These are phyloP conservation scores for Diorhabda carinulata DNA, from an alignment of 1,140 invertebrate genomes.

Conservation along the genomic window DNA sequence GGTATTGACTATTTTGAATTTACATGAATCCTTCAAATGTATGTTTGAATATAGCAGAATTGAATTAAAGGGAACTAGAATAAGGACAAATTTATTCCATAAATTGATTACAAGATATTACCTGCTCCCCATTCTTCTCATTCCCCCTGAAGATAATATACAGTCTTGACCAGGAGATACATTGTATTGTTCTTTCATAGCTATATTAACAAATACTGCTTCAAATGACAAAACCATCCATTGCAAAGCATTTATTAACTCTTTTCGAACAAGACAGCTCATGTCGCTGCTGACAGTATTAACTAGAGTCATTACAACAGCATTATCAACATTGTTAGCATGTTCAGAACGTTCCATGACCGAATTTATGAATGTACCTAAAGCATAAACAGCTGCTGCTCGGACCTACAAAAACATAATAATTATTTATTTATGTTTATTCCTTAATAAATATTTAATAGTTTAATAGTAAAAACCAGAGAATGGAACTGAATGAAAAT, in stretches of 20 bases:
- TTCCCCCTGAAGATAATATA: constrained; percentile 21
- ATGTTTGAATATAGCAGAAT: no score
- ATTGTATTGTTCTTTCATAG: constrained; percentile 64
- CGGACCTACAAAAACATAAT: constrained; percentile 60
- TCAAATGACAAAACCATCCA: constrained; percentile 90
- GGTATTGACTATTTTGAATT: no score
- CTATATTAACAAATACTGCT: constrained; percentile 79
- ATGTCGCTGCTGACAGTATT: constrained; percentile 77
- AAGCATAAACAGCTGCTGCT: constrained; percentile 84
- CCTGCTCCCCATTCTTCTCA: constrained; percentile 34
- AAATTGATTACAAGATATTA: background rate
- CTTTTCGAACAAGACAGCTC: constrained; percentile 82
- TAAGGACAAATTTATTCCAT: no score
- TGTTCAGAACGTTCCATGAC: constrained; percentile 78
- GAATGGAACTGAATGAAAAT: no score
- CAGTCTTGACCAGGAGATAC: constrained; percentile 26
- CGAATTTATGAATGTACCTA: constrained; percentile 89
- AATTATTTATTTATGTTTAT: no score
- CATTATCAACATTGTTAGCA: constrained; percentile 89
- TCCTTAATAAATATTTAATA: no score
- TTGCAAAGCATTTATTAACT: constrained; percentile 75
- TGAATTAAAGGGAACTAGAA: no score
- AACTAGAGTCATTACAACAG: constrained; percentile 81
- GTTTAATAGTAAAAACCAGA: no score
- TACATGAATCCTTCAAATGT: no score